Conservation (phyloP, 2,797 vertebrate species). For the Todus mexicanus region DNA sequence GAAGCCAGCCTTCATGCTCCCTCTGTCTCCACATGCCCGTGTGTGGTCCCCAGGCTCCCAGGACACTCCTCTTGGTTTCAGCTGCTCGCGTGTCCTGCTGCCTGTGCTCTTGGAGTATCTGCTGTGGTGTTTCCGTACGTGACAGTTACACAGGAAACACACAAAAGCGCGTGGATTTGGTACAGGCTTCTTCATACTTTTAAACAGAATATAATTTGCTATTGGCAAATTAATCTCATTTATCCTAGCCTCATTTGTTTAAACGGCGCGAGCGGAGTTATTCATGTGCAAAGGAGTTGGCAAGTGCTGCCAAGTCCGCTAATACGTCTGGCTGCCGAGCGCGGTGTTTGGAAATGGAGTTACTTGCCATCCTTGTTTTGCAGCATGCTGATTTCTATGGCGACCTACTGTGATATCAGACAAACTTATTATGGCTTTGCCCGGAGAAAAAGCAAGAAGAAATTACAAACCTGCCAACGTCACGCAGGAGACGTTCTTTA, state of each 20-base stretch:
- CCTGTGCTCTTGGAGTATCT: background rate
- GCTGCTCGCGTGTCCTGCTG: background rate
- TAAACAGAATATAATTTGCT: constrained; percentile 39
- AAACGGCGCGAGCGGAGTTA: constrained; percentile 2
- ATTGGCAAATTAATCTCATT: constrained; percentile 45
- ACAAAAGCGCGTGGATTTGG: background rate
- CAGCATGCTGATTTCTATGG: background rate
- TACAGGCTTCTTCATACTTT: background rate
- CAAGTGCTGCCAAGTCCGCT: constrained; percentile 23
- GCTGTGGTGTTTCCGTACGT: background rate
- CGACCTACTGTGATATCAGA: background rate
- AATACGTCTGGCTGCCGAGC: constrained; percentile 38
- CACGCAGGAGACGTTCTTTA: background rate
- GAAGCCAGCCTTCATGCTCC: background rate
- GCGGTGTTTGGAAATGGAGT: background rate
- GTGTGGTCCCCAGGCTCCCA: background rate
- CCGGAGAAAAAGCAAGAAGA: background rate
- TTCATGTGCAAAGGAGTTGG: constrained; percentile 31
- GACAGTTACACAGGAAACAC: background rate
- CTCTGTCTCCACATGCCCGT: background rate
- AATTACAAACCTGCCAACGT: background rate
- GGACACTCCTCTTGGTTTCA: background rate
- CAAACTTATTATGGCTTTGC: background rate
- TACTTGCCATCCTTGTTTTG: constrained; percentile 11
- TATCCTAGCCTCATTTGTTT: constrained; percentile 36